These are phyloP conservation scores for Procambarus clarkii DNA, from an alignment of 1,140 invertebrate species.

Conservation along the genomic window DNA sequence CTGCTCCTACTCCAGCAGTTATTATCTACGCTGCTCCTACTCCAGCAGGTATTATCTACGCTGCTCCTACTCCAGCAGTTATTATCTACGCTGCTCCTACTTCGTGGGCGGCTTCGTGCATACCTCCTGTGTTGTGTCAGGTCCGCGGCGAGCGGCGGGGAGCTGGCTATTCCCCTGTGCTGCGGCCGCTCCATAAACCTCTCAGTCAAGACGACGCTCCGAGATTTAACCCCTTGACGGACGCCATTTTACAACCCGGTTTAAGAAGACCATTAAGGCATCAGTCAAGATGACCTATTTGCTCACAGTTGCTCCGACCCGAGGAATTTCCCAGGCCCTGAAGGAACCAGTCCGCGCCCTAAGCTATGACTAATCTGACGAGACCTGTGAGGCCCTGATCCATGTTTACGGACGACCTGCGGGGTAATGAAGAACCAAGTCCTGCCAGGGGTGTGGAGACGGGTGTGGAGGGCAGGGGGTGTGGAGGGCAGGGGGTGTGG, in stretches of 20 bases:
- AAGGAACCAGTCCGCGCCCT: neutral
- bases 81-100: neutral
- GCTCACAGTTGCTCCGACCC: neutral
- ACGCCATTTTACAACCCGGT: conserved; percentile 16
- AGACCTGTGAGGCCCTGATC: conserved; percentile 17
- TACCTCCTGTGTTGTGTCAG: neutral
- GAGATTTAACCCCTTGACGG: conserved; percentile 9
- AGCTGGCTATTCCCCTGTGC: neutral
- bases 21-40: too few species aligned
- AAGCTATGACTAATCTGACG: conserved; percentile 40
- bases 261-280: conserved; percentile 8
- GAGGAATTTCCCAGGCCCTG: neutral
- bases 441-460: neutral
- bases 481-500: neutral
- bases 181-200: conserved; percentile 5
- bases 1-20: too few species aligned
- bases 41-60: neutral
- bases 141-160: neutral
- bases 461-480: neutral
- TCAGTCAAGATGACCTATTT: conserved; percentile 14
- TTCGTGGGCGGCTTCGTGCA: neutral
- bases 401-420: conserved; percentile 22
- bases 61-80: neutral
- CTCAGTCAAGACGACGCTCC: conserved; percentile 9
- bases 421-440: conserved; percentile 10